Conservation (phyloP, 1,140 invertebrate genomes). For the Metopolophium dirhodum region DNA sequence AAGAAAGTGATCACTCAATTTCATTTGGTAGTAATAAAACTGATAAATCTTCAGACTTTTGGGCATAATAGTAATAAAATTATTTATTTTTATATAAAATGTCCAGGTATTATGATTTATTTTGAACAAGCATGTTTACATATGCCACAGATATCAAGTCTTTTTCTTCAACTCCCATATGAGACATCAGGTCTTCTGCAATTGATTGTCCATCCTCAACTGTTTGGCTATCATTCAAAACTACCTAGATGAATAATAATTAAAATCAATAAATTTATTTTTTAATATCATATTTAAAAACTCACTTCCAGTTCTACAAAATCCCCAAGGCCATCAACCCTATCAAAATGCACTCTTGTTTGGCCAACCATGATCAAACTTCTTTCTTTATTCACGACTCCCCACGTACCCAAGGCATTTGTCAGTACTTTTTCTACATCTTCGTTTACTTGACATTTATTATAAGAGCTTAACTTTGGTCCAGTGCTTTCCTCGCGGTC, state of each 20-base stretch:
- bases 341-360: constrained; percentile 88
- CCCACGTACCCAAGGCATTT: constrained; percentile 70
- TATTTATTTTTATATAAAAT: neutral
- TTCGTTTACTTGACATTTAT: constrained; percentile 62
- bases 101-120: neutral
- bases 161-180: constrained; percentile 56
- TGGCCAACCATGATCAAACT: constrained; percentile 80
- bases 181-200: constrained; percentile 58
- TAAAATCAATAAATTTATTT: neutral
- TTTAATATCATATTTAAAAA: neutral
- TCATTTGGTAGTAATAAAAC: constrained; percentile 54
- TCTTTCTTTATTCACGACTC: constrained; percentile 76
- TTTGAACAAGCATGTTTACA: constrained; percentile 55
- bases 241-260: constrained; percentile 51
- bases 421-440: constrained; percentile 66
- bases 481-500: constrained; percentile 73
- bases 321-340: constrained; percentile 79
- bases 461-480: constrained; percentile 75
- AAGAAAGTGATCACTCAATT: constrained; percentile 37
- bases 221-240: constrained; percentile 57
- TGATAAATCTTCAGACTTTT: constrained; percentile 47
- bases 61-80: neutral
- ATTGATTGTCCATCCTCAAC: constrained; percentile 59
- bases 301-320: constrained; percentile 90
- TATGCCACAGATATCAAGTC: constrained; percentile 59